Conservation (phyloP, 2,113 vertebrate genomes). For the Phylloscopus trochiloides region DNA sequence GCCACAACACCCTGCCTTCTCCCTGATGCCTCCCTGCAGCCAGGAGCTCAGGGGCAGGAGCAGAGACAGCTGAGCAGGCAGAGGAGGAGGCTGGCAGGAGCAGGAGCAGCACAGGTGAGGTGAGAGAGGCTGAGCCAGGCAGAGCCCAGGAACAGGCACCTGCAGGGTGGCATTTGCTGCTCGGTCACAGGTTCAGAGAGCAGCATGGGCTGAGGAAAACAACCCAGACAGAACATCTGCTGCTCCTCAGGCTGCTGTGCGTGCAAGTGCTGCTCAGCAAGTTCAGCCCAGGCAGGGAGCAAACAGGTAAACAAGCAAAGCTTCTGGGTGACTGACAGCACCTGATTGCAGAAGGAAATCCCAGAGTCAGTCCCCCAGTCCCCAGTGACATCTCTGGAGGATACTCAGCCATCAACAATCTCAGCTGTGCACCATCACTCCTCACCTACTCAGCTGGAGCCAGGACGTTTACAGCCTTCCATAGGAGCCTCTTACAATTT, state of each 20-base stretch:
- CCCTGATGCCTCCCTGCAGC: neutral
- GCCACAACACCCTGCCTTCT: neutral
- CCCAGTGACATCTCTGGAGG: neutral
- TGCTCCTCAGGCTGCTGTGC: neutral
- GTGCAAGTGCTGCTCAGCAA: neutral
- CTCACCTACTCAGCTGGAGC: neutral
- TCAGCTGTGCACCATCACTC: neutral
- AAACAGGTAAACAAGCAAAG: conserved; percentile 1
- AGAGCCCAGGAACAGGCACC: neutral
- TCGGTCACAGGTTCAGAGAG: neutral
- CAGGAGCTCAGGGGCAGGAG: neutral
- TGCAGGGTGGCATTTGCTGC: neutral
- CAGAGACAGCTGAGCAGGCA: neutral
- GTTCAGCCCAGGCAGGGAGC: neutral
- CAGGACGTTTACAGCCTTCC: neutral
- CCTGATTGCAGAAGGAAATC: neutral
- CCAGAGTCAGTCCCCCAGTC: neutral
- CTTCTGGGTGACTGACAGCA: neutral
- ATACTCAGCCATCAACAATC: neutral
- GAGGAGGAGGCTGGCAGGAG: neutral
- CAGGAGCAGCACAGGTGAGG: rapidly evolving
- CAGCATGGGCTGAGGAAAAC: neutral
- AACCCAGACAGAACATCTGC: conserved; percentile 15
- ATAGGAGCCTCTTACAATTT: neutral
- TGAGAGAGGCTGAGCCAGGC: neutral